Evolutionary conservation across 2,113 vertebrate genomes (phyloP), one percentile per base, ranked within the genome.

Genomic region (Murina feae): DNA sequence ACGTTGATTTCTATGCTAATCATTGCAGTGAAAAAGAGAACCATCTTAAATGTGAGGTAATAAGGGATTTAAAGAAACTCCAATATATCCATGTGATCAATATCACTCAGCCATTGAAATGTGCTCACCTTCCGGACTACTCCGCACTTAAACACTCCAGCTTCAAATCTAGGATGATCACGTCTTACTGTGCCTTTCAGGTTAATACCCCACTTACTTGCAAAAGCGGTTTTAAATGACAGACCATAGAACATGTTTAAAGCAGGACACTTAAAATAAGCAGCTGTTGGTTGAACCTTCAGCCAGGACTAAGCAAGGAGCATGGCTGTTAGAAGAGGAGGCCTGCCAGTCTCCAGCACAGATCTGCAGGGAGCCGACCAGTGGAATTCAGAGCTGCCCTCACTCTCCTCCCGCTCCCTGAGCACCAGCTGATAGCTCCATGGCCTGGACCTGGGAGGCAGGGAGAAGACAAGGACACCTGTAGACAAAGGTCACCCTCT

Each of bases 151-250:
- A 80, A 60, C 74, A 78, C 85, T 66, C 69, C 16, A 49, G 79
- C 35, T 90, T 65, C 53, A 78, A 69, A 93, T 92, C 72, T 60
- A 49, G 69, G 53, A 90, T 82, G 47, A 81, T 65, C 81, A 44
- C 44, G 69, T 25, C 12, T 95, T 90, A 88, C 37, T 90, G 72
- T 90, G 60, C 53, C 39, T 90, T 88, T 28, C n/a, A 86, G 16
- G 82, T 95, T 94, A 71, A 78, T 69, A 68, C 55, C 44, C 68
- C 23, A 28, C 20, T 44, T 63, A 65, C 88, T 93, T 93, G 78
- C 78, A 82, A 93, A 93, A 97, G 53, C 78, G 93, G 86, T 74
- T 93, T 90, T 74, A 72, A 66, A 69, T 94, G 88, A 28, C 85
- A 79, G 49, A 21, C 72, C 51, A 55, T 85, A 85, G 95, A 95